A percentile compares a stretch with the other conserved stretches of the same genome.
Evolutionary conservation across 2,113 vertebrate species (phyloP).

Genomic region (Beaufortia kweichowensis): DNA sequence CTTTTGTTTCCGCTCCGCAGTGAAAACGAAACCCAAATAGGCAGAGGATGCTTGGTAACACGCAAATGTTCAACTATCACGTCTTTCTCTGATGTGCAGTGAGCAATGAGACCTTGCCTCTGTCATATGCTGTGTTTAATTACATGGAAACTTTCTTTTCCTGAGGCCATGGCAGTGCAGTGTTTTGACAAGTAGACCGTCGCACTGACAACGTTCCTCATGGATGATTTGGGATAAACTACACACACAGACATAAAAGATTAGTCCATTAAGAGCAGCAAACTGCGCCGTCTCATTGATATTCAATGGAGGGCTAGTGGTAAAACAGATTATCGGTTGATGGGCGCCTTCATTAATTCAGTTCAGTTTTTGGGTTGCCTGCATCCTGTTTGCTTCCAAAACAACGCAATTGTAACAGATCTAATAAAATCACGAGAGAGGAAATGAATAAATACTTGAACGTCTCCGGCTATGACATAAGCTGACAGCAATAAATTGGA

Average conservation of each 20-base stretch:
- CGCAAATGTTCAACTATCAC: constrained; percentile 46
- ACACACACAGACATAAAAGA: constrained; percentile 53
- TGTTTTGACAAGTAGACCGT: constrained; percentile 57
- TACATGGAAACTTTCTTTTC: constrained; percentile 48
- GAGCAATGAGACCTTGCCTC: constrained; percentile 46
- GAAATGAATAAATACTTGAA: constrained; percentile 79
- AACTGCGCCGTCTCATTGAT: constrained; percentile 45
- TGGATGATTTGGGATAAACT: constrained; percentile 54
- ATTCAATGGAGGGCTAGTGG: constrained; percentile 41
- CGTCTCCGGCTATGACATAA: constrained; percentile 71
- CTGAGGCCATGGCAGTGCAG: constrained; percentile 37
- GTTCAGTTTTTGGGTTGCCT: constrained; percentile 50
- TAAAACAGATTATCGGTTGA: constrained; percentile 55
- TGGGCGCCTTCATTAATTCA: constrained; percentile 53
- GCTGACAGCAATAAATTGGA: constrained; percentile 77
- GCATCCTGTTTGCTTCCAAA: constrained; percentile 38
- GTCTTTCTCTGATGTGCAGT: constrained; percentile 45
- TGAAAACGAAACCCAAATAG: constrained; percentile 51
- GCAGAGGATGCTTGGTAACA: constrained; percentile 45
- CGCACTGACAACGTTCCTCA: constrained; percentile 45
- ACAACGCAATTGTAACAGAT: constrained; percentile 60
- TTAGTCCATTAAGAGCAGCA: constrained; percentile 54
- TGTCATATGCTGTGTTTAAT: constrained; percentile 54
- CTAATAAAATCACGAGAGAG: constrained; percentile 76
- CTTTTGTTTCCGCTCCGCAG: constrained; percentile 47